Evolutionary conservation across 1,140 invertebrate genomes (phyloP), one percentile per base, ranked within the genome.

Genomic region (Drosophila bifasciata): DNA sequence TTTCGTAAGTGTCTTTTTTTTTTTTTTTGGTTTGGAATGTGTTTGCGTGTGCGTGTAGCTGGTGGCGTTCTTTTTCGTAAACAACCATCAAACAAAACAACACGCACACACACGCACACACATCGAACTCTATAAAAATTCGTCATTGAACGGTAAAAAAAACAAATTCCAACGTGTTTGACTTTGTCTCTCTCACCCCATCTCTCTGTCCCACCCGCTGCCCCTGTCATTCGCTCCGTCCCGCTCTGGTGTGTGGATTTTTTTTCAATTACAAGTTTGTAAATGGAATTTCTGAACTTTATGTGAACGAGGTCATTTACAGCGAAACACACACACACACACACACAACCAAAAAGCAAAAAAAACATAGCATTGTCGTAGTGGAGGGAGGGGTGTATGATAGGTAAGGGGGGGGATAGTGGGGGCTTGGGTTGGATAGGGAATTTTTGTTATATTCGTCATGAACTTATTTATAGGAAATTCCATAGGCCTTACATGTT

Each of bases 241-340:
- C 70, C 36, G 46, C 41, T 60, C 48, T 8, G 53, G 44, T 60
- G 58, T 77, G 50, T 68, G 70, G 74, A 71, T 63, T 86, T 86
- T 86, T 86, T 85, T 86, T 86, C 83, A 88, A 88, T 88, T 86
- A 86, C 83, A 88, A 83, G 76, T 85, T 85, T 85, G 80, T 85
- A 85, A 85, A 85, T 85, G 80, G 80, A 80, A 85, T 85, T 85
- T 80, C 72, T 76, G 81, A 85, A 80, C 80, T 85, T 79, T 85
- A 79, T 86, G 80, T 84, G 81, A 86, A 86, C 83, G 83, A 86
- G 83, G 83, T 86, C 83, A 86, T 75, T 86, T 88, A 86, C 83
- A 83, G 76, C 77, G 66, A 83, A 79, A 70, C 25, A 60, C 19
- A 61, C 46, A 50, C 63, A 49, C 57, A 55, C 49, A 70, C 51